Evolutionary conservation across 2,113 vertebrate species (phyloP).

Genomic region (Conger conger): DNA sequence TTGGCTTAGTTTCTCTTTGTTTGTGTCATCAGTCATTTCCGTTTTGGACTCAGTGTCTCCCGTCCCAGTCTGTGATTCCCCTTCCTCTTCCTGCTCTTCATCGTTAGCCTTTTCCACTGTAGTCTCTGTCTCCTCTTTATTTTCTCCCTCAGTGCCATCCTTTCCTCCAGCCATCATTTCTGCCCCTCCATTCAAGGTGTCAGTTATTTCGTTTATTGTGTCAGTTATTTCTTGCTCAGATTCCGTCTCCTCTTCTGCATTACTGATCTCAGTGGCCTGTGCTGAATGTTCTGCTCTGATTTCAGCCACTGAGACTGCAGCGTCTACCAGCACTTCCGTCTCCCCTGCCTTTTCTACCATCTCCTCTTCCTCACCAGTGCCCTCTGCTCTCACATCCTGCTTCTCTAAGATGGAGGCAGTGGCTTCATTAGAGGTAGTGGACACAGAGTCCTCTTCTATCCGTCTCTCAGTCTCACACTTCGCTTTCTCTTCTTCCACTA

Average conservation of each 20-base stretch:
- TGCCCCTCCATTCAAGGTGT: not conserved
- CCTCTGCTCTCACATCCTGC: conserved; percentile 30
- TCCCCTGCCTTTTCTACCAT: not conserved
- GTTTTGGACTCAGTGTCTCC: not conserved
- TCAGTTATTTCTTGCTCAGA: not conserved
- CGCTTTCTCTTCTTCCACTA: not conserved
- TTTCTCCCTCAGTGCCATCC: not conserved
- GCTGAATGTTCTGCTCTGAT: conserved; percentile 15
- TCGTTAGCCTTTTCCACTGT: not conserved
- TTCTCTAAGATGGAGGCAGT: conserved; percentile 33
- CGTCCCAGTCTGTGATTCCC: not conserved
- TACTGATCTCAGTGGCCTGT: not conserved
- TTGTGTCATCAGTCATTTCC: conserved; percentile 2
- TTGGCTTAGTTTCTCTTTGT: not conserved
- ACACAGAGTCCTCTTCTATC: conserved; percentile 33
- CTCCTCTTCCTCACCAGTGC: conserved; percentile 26
- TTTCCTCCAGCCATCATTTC: not conserved
- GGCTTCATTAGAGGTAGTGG: conserved; percentile 43
- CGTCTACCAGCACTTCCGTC: conserved; percentile 7
- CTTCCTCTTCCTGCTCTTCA: not conserved
- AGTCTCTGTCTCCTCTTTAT: not conserved
- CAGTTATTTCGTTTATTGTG: not conserved
- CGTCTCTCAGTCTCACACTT: not conserved
- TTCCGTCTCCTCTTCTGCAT: accelerated
- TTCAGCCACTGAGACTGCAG: conserved; percentile 1